Evolutionary conservation across 2,797 vertebrate species (phyloP).

Genomic region (Xiphophorus birchmanni): DNA sequence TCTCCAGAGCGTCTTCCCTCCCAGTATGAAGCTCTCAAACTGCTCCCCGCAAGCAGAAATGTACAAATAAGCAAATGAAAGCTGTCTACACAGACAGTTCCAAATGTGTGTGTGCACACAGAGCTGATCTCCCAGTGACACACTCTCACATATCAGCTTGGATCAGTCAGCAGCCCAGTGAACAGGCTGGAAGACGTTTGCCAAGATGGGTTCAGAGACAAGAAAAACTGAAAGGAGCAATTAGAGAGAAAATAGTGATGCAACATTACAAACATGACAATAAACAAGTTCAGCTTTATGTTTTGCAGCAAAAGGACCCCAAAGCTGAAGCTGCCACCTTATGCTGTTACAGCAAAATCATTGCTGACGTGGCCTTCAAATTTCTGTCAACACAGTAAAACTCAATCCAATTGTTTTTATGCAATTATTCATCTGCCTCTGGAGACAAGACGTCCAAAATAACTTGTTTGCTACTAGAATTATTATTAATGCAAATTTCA

Average conservation of each 20-base stretch:
- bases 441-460: neutral
- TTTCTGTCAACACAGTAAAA: conserved; percentile 15
- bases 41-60: conserved; percentile 1
- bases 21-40: neutral
- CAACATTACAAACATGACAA: conserved; percentile 4
- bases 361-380: conserved; percentile 11
- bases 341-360: conserved; percentile 12
- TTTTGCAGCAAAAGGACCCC: neutral
- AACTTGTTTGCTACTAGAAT: neutral
- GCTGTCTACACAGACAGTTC: conserved; percentile 43
- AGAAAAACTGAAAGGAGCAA: conserved; percentile 10
- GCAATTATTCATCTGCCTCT: neutral
- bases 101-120: conserved; percentile 29
- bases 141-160: conserved; percentile 52
- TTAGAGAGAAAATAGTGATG: conserved; percentile 17
- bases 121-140: conserved; percentile 40
- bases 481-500: neutral
- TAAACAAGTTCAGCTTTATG: conserved; percentile 9
- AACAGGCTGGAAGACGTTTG: conserved; percentile 40
- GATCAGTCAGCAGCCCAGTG: conserved; percentile 48
- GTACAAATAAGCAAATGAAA: conserved; percentile 42
- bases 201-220: conserved; percentile 18
- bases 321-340: conserved; percentile 16
- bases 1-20: neutral
- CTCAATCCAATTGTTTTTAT: neutral